Evolutionary conservation across 2,797 vertebrate genomes (phyloP), one percentile per base, ranked within the genome.

Genomic region (Myripristis murdjan): DNA sequence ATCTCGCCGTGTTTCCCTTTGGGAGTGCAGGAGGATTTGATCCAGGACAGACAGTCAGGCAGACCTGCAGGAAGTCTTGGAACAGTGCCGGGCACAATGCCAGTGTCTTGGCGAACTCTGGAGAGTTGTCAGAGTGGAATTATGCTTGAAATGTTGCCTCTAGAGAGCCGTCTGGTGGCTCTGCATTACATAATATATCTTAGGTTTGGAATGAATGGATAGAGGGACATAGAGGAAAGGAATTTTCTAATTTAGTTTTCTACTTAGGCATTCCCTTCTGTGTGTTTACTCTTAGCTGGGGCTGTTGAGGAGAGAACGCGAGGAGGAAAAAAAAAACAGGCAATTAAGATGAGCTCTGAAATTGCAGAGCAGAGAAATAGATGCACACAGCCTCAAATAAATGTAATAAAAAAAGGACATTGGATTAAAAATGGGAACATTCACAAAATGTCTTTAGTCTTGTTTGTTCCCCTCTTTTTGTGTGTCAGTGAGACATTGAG

Each of bases 101-200:
- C 90, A 89, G 47, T 31, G 73, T 65, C 53, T 64, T 88, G 76
- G 87, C 83, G 79, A 79, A 87, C 82, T 64, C 64, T 2, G 0
- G n/a, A 33, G 23, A 62, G 64, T 87, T 15, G 75, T 92, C 88
- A 86, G 75, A 46, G 61, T 81, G 71, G 73, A 92, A 93, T 83
- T 90, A 90, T 91, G 79, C 43, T 52, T 60, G 70, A 89, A 82
- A 93, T 91, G 86, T 69, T 70, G 74, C 81, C 66, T 83, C 70
- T 52, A 61, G 73, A 78, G 73, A 77, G 70, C 73, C 46, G 67
- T 64, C 64, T 24, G 70, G 61, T 77, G 70, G 67, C 86, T 83
- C 64, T 70, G 47, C 60, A 77, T 93, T 91, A 83, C 81, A 79
- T 89, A 87, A 92, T 83, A 4, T 18, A 60, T 68, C 90, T 71